Evolutionary conservation across 92 coral and sea anemone species (phyloP), one percentile per base, ranked within the genome.

Genomic region (Palythoa grandiflora): DNA sequence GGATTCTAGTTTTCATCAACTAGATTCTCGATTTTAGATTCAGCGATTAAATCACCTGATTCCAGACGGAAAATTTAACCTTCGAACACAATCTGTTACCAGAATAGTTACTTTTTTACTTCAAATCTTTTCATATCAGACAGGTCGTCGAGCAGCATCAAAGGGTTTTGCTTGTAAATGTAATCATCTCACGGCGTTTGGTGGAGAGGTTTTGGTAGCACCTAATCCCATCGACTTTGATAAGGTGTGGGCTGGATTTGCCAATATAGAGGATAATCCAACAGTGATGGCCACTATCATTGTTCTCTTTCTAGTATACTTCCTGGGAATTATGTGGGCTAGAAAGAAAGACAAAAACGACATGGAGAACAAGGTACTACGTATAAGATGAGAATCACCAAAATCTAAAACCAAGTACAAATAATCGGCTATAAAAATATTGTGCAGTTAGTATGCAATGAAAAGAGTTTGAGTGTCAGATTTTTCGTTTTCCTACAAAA

Each of bases 201-300:
- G 75, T 65, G 86, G 86, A 5, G 86, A 81, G 8, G 66, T 81
- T 39, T 1, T 81, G 63, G 86, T 81, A 4, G 63, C 86, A 48
- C 86, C 86, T 5, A 81, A 81, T 47, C 86, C 86, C 11, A 81
- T 81, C 15, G 65, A 81, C 73, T 81, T 81, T 19, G 86, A 81
- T 16, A 81, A 81, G 54, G 86, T 81, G 60, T 81, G 75, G 86
- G 86, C 86, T 20, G 86, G 86, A 0, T 81, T 81, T 81, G 86
- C 75, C 8, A 81, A 81, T 28, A 66, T 81, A 36, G 75, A 28
- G 20, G 86, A 81, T 47, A 81, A 81, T 37, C 61, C 74, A 6
- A 81, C 86, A 0, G 86, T 81, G 38, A 21, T 81, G 74, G 86
- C 37, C 0, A 81, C 86, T 44, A 81, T 81, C 16, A 66, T 81